Conservation (phyloP, 2,797 vertebrate species). For the Pipistrellus pygmaeus region DNA sequence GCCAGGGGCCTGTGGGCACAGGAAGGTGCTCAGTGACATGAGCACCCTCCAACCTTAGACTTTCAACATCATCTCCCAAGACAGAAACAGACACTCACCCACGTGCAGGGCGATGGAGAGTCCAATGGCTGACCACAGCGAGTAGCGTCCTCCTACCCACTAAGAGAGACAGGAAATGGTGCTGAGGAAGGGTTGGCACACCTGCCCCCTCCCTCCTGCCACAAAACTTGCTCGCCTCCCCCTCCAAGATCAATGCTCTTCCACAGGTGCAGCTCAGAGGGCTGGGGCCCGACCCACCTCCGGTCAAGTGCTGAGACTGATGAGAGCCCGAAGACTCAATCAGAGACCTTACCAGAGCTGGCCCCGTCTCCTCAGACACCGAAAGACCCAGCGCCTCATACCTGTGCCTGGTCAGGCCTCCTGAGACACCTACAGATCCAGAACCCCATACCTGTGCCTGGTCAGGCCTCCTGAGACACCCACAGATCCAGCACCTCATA, state of each 20-base stretch:
- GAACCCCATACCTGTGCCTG: not conserved
- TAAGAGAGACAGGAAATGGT: slow-evolving; percentile 84
- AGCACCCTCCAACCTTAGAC: not conserved
- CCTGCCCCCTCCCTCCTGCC: slow-evolving; percentile 64
- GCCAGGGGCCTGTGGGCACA: not conserved
- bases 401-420: not conserved
- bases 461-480: rapidly evolving
- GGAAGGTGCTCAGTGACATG: not conserved
- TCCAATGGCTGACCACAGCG: slow-evolving; percentile 98
- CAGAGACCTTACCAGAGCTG: not conserved
- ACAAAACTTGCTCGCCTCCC: not conserved
- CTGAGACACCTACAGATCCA: not conserved
- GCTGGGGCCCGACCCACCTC: not conserved
- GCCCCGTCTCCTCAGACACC: not conserved
- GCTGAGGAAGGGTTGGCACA: slow-evolving; percentile 49
- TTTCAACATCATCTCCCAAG: rapidly evolving
- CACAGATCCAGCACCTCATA: not conserved
- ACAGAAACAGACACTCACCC: slow-evolving; percentile 87
- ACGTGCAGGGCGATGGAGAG: slow-evolving; percentile 98
- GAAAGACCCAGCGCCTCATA: not conserved
- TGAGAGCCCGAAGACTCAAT: not conserved
- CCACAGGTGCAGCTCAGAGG: not conserved
- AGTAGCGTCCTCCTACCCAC: slow-evolving; percentile 99
- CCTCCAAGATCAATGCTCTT: not conserved
- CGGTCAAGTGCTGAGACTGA: not conserved